Conservation (phyloP, 2,797 vertebrate species). For the Sebastes variabilis region DNA sequence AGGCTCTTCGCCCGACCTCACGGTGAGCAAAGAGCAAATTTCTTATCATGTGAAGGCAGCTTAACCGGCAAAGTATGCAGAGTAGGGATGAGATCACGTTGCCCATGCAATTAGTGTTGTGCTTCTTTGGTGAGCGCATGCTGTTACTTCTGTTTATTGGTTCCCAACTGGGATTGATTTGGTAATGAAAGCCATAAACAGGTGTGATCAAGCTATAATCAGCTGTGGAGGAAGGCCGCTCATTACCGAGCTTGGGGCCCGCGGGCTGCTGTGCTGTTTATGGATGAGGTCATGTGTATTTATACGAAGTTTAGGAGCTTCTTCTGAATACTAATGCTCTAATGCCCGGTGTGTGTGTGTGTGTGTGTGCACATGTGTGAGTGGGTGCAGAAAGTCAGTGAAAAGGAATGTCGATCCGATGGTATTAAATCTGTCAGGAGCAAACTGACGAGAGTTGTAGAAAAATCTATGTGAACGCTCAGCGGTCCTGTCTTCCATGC, state of each 20-base stretch:
- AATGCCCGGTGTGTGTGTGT: slow-evolving; percentile 34
- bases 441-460: slow-evolving; percentile 34
- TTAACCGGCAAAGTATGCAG: background rate
- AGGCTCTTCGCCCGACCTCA: background rate
- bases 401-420: slow-evolving; percentile 65
- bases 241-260: slow-evolving; percentile 21
- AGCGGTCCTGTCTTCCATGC: slow-evolving; percentile 37
- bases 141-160: slow-evolving; percentile 51
- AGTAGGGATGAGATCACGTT: background rate
- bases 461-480: slow-evolving; percentile 41
- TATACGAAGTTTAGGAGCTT: slow-evolving; percentile 56
- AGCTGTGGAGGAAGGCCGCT: slow-evolving; percentile 30
- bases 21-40: background rate
- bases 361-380: slow-evolving; percentile 33
- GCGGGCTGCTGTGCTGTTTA: slow-evolving; percentile 53
- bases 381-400: slow-evolving; percentile 64
- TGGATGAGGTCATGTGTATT: slow-evolving; percentile 68
- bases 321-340: slow-evolving; percentile 54
- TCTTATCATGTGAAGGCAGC: background rate
- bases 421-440: slow-evolving; percentile 61
- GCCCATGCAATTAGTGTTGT: slow-evolving; percentile 7
- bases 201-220: slow-evolving; percentile 53
- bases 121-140: slow-evolving; percentile 16
- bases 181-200: slow-evolving; percentile 60
- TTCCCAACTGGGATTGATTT: slow-evolving; percentile 61